Evolutionary conservation across 2,113 vertebrate species (phyloP).

Genomic region (Gallinago media): DNA sequence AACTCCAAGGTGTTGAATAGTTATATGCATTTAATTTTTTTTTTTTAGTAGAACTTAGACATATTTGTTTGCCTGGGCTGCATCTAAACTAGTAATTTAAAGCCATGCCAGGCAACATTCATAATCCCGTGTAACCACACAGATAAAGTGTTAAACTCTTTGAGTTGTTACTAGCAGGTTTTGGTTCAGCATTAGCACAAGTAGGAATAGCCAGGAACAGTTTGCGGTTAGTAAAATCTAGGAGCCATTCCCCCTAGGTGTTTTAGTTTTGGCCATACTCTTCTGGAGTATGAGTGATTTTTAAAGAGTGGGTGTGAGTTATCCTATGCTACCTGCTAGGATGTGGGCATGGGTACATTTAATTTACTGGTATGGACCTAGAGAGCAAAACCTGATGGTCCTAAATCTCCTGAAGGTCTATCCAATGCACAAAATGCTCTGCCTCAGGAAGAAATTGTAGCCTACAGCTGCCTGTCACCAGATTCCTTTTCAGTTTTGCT

Average conservation of each 20-base stretch:
- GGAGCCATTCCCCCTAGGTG: background rate
- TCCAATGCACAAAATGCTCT: background rate
- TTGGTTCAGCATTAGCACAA: background rate
- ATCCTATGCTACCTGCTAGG: background rate
- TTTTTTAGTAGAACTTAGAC: background rate
- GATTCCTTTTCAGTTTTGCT: background rate
- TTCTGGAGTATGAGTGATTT: background rate
- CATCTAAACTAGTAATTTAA: background rate
- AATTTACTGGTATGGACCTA: background rate
- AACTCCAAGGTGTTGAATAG: background rate
- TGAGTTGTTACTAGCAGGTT: background rate
- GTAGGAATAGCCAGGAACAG: background rate
- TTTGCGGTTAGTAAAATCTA: background rate
- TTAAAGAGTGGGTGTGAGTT: background rate
- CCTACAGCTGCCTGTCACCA: background rate
- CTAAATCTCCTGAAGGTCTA: background rate
- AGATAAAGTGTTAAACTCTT: background rate
- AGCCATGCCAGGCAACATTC: background rate
- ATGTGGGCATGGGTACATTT: background rate
- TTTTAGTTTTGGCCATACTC: background rate
- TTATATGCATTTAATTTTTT: background rate
- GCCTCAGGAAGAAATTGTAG: background rate
- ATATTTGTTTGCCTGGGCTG: background rate
- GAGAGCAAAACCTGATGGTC: background rate
- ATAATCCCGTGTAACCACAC: background rate